Base-by-base conservation (phyloP, 2,888 invertebrate species). In the Lepidonotus clava region DNA sequence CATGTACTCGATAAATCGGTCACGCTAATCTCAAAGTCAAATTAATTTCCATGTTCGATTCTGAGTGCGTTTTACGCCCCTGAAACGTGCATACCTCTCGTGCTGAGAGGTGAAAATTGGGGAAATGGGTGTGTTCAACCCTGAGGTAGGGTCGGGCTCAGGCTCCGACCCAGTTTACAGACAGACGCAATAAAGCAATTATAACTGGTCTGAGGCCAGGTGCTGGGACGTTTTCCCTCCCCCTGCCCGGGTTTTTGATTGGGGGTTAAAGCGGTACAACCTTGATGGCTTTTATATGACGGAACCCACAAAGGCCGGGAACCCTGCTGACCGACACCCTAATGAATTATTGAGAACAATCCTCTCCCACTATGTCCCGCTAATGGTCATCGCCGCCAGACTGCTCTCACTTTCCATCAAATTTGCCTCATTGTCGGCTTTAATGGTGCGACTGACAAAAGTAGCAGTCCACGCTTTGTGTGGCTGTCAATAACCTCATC, bases 101-200 rank as follows among this genome's bases (percentile, higher is more conserved):
- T 4, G 6, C 53, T 11, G 53, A n/a, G 53, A n/a, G 53, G 53
- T n/a, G 18, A n/a, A n/a, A 24, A 53, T 18, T 53, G 53, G 18
- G 53, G n/a, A 53, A n/a, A n/a, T n/a, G n/a, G n/a, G n/a, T n/a
- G n/a, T n/a, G n/a, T n/a, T n/a, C n/a, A n/a, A n/a, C n/a, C n/a
- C n/a, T n/a, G n/a, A n/a, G n/a, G n/a, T n/a, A 51, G 51, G 21
- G 51, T 14, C 51, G 21, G 51, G 11, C 51, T 51, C 21, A 51
- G 51, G n/a, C 32, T 6, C n/a, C n/a, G 8, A 36, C 76, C 76
- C 38, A 76, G 76, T 76, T 38, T 38, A 38, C 40, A 67, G 36
- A 76, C 40, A 76, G 76, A 38, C 76, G 76, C 36, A 76, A 76
- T 76, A 36, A 76, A 76, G 34, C 40, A 38, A 76, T 76, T 76